Conservation (phyloP, 2,888 invertebrate genomes). For the Eupeodes latifasciatus region DNA sequence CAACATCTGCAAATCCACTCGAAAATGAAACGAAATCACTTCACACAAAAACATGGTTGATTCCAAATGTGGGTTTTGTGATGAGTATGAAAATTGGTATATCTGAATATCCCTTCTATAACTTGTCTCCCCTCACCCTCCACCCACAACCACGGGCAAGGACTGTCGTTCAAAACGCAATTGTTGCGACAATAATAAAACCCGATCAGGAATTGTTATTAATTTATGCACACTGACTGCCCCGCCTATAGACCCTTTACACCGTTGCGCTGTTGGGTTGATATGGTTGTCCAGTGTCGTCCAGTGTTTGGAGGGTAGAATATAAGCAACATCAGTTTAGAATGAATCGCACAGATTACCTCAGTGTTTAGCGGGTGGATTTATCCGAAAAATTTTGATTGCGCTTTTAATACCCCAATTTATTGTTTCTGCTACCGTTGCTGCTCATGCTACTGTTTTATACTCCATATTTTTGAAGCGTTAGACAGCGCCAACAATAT, state of each 20-base stretch:
- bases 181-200: slow-evolving; percentile 74
- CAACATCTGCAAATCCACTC: slow-evolving; percentile 71
- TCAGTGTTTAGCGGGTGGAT: slow-evolving; percentile 74
- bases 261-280: neutral
- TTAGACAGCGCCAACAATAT: neutral
- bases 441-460: neutral
- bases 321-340: slow-evolving; percentile 53
- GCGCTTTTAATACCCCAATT: slow-evolving; percentile 75
- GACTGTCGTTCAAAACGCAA: slow-evolving; percentile 55
- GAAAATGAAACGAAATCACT: slow-evolving; percentile 75
- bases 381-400: slow-evolving; percentile 74
- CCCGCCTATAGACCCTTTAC: neutral
- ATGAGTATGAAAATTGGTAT: slow-evolving; percentile 3
- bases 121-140: too few species aligned
- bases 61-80: neutral
- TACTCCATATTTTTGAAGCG: slow-evolving; percentile 4
- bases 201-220: slow-evolving; percentile 75
- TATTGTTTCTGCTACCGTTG: slow-evolving; percentile 49
- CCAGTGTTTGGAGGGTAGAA: neutral
- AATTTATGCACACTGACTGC: slow-evolving; percentile 61
- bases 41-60: slow-evolving; percentile 55
- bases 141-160: neutral
- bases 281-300: too few species aligned
- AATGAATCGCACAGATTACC: slow-evolving; percentile 68
- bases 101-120: neutral